These are phyloP conservation scores for Halcyon badia DNA, from an alignment of 2,797 vertebrate genomes.

Conservation along the genomic window DNA sequence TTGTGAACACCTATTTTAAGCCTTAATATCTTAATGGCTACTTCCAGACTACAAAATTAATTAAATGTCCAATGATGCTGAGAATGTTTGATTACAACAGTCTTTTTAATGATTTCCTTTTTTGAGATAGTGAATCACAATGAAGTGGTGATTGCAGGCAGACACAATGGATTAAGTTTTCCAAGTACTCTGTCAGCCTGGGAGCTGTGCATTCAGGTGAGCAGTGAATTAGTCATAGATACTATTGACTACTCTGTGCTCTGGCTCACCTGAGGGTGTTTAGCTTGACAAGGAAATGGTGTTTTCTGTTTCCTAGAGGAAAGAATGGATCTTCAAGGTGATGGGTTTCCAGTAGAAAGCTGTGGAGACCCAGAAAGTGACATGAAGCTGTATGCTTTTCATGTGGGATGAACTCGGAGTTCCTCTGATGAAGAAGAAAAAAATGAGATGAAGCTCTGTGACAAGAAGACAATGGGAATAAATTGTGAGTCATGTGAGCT, in stretches of 20 bases:
- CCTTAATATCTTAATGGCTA: not conserved
- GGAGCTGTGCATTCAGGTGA: not conserved
- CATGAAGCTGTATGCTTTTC: not conserved
- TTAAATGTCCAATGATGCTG: not conserved
- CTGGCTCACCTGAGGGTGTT: not conserved
- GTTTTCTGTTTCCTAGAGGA: not conserved
- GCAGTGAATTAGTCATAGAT: not conserved
- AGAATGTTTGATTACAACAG: not conserved
- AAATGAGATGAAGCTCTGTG: not conserved
- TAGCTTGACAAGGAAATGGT: not conserved
- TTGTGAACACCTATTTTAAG: not conserved
- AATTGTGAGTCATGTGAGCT: not conserved
- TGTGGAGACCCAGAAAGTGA: not conserved
- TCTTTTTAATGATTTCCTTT: not conserved
- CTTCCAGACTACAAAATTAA: not conserved
- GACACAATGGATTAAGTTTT: not conserved
- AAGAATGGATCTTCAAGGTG: not conserved
- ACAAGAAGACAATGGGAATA: not conserved
- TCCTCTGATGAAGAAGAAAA: not conserved
- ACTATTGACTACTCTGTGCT: accelerated
- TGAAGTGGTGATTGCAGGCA: not conserved
- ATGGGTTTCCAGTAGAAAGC: not conserved
- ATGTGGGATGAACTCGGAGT: not conserved
- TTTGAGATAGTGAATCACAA: not conserved
- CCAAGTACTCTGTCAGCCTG: not conserved